Conservation (phyloP, 2,888 invertebrate genomes). For the Orgyia antiqua region DNA sequence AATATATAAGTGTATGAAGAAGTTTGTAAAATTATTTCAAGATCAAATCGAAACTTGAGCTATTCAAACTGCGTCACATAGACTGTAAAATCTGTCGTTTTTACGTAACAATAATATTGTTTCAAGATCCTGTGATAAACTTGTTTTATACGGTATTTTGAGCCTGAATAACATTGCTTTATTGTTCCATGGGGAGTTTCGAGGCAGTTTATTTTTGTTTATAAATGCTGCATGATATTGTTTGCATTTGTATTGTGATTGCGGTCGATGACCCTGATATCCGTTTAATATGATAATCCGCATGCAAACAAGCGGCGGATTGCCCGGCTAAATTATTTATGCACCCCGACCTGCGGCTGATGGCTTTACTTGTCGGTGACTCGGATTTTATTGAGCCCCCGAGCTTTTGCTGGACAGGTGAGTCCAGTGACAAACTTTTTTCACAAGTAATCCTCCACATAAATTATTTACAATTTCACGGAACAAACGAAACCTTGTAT, state of each 20-base stretch:
- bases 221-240: conserved; percentile 70
- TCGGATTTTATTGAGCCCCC: conserved; percentile 58
- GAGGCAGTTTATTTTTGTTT: no score
- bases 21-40: no score
- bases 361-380: conserved; percentile 54
- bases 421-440: conserved; percentile 38
- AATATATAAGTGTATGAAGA: no score
- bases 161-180: no score
- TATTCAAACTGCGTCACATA: no score
- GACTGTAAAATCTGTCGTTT: no score
- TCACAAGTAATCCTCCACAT: conserved; percentile 34
- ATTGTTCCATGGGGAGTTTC: no score
- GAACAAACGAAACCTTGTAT: conserved; percentile 18
- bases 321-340: conserved; percentile 74
- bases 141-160: no score
- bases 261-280: conserved; percentile 63
- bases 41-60: no score
- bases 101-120: no score
- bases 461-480: conserved; percentile 37
- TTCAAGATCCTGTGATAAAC: no score
- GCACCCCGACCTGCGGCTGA: conserved; percentile 66
- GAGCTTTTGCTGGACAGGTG: conserved; percentile 45
- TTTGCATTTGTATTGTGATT: conserved; percentile 60
- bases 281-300: conserved; percentile 78
- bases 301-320: conserved; percentile 74